These are phyloP conservation scores for Chrysaora quinquecirrha DNA, from an alignment of 30 jellyfish, hydroid and myxozoan species.

Conservation along the genomic window DNA sequence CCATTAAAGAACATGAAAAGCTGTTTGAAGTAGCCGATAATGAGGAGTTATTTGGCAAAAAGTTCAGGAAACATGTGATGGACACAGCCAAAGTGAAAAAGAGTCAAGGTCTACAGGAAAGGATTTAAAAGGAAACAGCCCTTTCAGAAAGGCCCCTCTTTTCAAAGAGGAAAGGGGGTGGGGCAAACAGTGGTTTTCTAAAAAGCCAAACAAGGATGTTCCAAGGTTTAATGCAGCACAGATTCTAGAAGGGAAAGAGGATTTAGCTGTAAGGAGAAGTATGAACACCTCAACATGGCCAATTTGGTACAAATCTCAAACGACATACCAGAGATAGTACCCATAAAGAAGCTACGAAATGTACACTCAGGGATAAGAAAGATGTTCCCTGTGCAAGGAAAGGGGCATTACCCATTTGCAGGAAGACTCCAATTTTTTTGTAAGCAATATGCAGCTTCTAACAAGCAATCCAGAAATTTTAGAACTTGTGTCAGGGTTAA, in stretches of 20 bases:
- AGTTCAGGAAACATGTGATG: slow-evolving; percentile 10
- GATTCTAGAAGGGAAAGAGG: slow-evolving; percentile 4
- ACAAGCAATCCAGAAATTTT: slow-evolving; percentile 15
- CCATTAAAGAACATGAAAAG: slow-evolving; percentile 4
- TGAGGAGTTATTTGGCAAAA: slow-evolving; percentile 7
- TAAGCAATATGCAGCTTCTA: not conserved
- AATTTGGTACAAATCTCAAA: too few relatives aligned
- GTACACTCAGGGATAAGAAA: not conserved
- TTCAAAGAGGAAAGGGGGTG: slow-evolving; percentile 31
- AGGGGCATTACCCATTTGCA: not conserved
- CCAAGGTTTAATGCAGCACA: slow-evolving; percentile 5
- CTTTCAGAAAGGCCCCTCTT: slow-evolving; percentile 40
- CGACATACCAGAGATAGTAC: not conserved
- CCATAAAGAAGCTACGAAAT: not conserved
- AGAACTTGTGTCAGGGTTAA: slow-evolving; percentile 7
- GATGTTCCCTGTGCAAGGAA: not conserved
- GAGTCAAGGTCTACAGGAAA: slow-evolving; percentile 17
- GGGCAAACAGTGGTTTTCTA: slow-evolving; percentile 22
- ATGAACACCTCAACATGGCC: not conserved
- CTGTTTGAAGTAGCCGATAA: slow-evolving; percentile 5
- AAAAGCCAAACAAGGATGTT: not conserved
- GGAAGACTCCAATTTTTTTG: not conserved
- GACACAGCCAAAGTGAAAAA: slow-evolving; percentile 32
- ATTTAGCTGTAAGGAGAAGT: not conserved
- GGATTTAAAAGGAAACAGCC: slow-evolving; percentile 19